Percentiles rank a stretch among this genome's conserved stretches.
phyloP scores from a whole-genome alignment of 2,888 invertebrate genomes.

The Nomada hirtipes region DNA sequence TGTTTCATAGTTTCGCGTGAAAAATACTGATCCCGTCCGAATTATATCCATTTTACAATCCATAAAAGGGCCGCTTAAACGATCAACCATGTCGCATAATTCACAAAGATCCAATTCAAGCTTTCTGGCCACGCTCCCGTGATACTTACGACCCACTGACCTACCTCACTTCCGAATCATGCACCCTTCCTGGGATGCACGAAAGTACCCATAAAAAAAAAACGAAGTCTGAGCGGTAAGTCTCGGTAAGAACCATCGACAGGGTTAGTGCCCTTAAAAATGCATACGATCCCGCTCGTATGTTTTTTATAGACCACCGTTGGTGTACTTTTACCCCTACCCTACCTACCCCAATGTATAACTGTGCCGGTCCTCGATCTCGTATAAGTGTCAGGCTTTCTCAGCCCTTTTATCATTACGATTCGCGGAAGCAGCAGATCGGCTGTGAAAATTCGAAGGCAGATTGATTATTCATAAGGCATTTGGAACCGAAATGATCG shows the following conservation, averaged over 20 bases:
- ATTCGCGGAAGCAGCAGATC: not conserved
- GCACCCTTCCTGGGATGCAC: conserved; percentile 50
- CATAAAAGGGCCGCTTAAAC: conserved; percentile 12
- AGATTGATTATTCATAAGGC: not conserved
- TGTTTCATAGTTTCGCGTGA: conserved; percentile 4
- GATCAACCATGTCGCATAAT: conserved; percentile 23
- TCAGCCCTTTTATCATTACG: conserved; percentile 29
- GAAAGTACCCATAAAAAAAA: conserved; percentile 67
- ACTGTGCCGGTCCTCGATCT: conserved; percentile 28
- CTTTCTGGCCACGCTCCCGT: not conserved
- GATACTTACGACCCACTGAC: conserved; percentile 59
- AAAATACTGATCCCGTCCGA: not conserved
- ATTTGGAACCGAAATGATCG: not conserved
- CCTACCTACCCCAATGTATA: conserved; percentile 18
- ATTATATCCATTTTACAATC: conserved; percentile 24
- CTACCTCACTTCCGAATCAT: conserved; percentile 43
- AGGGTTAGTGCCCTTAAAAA: conserved; percentile 77
- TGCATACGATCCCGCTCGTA: conserved; percentile 71
- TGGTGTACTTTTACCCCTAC: conserved; percentile 33
- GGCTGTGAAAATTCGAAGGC: no score
- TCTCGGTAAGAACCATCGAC: conserved; percentile 73
- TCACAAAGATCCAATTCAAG: conserved; percentile 2
- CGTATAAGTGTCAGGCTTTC: conserved; percentile 20
- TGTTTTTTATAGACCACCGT: conserved; percentile 70
- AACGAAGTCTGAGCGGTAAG: conserved; percentile 71